These are phyloP conservation scores for Unio delphinus DNA, from an alignment of 2,888 invertebrate species.

Conservation along the genomic window DNA sequence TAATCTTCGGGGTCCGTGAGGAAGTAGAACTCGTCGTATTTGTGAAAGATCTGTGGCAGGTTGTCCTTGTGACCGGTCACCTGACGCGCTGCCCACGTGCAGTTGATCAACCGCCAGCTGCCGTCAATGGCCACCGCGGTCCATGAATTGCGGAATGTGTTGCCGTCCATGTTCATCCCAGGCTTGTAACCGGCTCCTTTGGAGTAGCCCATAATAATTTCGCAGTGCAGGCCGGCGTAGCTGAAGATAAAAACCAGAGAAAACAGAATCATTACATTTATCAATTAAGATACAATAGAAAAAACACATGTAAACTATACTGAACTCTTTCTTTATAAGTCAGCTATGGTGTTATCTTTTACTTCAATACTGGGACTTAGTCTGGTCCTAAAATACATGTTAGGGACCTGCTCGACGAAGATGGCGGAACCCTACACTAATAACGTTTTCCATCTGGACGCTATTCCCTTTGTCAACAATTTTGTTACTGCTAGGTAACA, in stretches of 20 bases:
- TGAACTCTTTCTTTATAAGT: too few relatives aligned
- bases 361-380: too few relatives aligned
- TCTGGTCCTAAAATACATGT: too few relatives aligned
- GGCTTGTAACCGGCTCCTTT: slow-evolving; percentile 99
- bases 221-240: slow-evolving; percentile 98
- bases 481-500: too few relatives aligned
- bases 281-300: too few relatives aligned
- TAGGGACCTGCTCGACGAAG: too few relatives aligned
- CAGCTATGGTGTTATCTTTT: too few relatives aligned
- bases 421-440: too few relatives aligned
- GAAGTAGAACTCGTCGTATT: slow-evolving; percentile 71
- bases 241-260: slow-evolving; percentile 73
- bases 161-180: slow-evolving; percentile 76
- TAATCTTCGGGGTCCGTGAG: slow-evolving; percentile 70
- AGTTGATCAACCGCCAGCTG: slow-evolving; percentile 98
- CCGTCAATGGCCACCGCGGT: slow-evolving; percentile 98
- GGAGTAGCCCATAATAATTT: slow-evolving; percentile 98
- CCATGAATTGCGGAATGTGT: slow-evolving; percentile 94
- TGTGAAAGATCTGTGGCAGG: slow-evolving; percentile 62
- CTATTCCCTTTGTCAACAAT: too few relatives aligned
- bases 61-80: slow-evolving; percentile 62
- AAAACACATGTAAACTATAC: too few relatives aligned
- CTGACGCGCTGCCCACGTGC: slow-evolving; percentile 97
- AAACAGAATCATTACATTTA: too few relatives aligned
- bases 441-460: too few relatives aligned